A percentile compares a stretch with the other conserved stretches of the same genome.
phyloP scores from a whole-genome alignment of 2,888 invertebrate genomes.

The Campoletis raptor region DNA sequence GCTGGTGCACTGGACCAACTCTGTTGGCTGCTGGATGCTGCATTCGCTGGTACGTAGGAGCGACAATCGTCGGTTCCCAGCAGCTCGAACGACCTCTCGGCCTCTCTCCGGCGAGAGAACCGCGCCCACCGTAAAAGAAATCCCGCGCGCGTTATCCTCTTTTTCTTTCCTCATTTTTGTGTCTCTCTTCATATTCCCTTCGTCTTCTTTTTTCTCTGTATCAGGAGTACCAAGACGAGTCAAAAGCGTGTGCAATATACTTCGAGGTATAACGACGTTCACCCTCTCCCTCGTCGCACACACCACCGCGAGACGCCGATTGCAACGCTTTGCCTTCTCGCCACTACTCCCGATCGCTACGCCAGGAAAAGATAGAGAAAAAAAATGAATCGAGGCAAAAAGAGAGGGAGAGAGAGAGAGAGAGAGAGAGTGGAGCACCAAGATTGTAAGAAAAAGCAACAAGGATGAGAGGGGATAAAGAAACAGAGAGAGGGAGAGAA shows the following conservation, averaged over 20 bases:
- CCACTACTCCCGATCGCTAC: conserved; percentile 62
- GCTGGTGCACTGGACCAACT: conserved; percentile 70
- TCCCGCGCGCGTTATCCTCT: conserved; percentile 71
- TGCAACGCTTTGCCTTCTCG: conserved; percentile 71
- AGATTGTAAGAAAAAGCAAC: not conserved
- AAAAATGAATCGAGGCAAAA: conserved; percentile 11
- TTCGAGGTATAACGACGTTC: conserved; percentile 47
- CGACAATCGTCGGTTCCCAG: conserved; percentile 82
- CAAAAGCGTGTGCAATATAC: conserved; percentile 65
- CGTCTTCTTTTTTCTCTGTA: conserved; percentile 26
- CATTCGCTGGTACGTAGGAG: conserved; percentile 73
- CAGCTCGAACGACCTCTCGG: conserved; percentile 81
- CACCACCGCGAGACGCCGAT: conserved; percentile 71
- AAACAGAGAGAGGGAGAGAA: conserved; percentile 10
- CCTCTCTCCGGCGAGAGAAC: conserved; percentile 76
- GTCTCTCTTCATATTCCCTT: conserved; percentile 10
- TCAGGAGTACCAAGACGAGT: conserved; percentile 59
- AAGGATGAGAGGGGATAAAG: conserved; percentile 1
- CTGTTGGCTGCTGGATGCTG: conserved; percentile 73
- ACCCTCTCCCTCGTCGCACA: conserved; percentile 33
- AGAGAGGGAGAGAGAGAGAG: not conserved
- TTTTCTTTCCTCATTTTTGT: conserved; percentile 27
- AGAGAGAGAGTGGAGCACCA: not conserved
- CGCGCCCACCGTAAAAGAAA: conserved; percentile 82
- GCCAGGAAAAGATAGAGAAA: conserved; percentile 39